Base-by-base conservation (phyloP, 2,888 invertebrate species). In the Phlogophora meticulosa region DNA sequence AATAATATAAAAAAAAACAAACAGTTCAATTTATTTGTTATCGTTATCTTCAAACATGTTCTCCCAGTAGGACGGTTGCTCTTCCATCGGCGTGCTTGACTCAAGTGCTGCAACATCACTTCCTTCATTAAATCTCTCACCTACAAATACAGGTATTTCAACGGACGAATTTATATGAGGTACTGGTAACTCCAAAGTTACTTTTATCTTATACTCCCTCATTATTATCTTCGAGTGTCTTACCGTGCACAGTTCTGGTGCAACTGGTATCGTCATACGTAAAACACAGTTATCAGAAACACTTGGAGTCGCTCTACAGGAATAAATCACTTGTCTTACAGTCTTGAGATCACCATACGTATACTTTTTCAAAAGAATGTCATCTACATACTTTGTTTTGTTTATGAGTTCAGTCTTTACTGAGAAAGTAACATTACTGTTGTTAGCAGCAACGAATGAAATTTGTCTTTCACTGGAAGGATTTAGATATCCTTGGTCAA, bases 71-170 rank as follows among this genome's bases (percentile, higher is more conserved):
- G 28, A 5, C 0, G 28, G 34, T 13, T 38, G 34, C 1, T 10
- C 15, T 15, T 34, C 22, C 4, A 49, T 17, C 5, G 28, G 24
- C 1, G 10, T 17, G 17, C 0, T 40, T 20, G 7, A 17, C 7
- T 22, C 40, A 7, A 15, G 40, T 4, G 1, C 0, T 28, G 57
- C 46, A 3, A 9, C 17, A 34, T 42, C 40, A 10, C 15, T 9
- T 15, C 2, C 7, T 13, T 28, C n/a, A n/a, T n/a, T 20, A n/a
- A 34, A 11, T 15, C 34, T 59, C 32, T 79, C 80, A 15, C 80
- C 78, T 17, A 80, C 49, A 55, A 65, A 76, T 1, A 78, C 48
- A 7, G 76, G 71, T 13, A 79, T 38, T 24, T 76, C 61, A 17
- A 72, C 13, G 13, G 43, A 71, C 2, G 60, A 61, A 65, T 80